Evolutionary conservation across 2,797 vertebrate species (phyloP).

Genomic region (Coccyzus lansbergi): DNA sequence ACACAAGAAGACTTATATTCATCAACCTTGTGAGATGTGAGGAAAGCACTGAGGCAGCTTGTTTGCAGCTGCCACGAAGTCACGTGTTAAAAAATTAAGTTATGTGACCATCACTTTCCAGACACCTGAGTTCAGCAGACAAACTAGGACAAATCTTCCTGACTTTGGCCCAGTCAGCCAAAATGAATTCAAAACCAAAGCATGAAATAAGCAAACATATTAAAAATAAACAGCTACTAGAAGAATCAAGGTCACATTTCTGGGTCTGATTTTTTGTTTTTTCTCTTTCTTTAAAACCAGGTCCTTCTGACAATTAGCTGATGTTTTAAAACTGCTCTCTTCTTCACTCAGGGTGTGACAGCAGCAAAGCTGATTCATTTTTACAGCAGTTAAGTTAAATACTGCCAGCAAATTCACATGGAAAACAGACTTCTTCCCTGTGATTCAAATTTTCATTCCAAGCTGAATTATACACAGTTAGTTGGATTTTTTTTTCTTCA

Average conservation of each 20-base stretch:
- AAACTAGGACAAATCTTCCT: constrained; percentile 3
- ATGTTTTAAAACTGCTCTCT: constrained; percentile 42
- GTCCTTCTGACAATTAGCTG: constrained; percentile 27
- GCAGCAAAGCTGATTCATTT: constrained; percentile 51
- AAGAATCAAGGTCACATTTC: background rate
- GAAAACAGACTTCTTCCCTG: constrained; percentile 2
- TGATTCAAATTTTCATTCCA: background rate
- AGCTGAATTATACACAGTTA: background rate
- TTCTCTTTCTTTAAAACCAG: background rate
- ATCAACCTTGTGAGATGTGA: background rate
- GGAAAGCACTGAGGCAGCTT: background rate
- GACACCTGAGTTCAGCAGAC: background rate
- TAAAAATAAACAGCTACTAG: constrained; percentile 28
- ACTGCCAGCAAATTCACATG: background rate
- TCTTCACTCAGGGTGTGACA: constrained; percentile 30
- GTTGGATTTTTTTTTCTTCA: background rate
- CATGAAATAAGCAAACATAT: constrained; percentile 27
- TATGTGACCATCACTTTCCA: background rate
- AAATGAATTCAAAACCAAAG: constrained; percentile 30
- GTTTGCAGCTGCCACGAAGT: background rate
- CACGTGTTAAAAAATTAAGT: background rate
- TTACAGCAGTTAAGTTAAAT: constrained; percentile 43
- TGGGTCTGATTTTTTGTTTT: background rate
- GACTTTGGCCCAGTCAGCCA: background rate
- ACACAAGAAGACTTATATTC: background rate